These are phyloP conservation scores for Lamprotornis superbus DNA, from an alignment of 2,113 vertebrate species.

Conservation along the genomic window DNA sequence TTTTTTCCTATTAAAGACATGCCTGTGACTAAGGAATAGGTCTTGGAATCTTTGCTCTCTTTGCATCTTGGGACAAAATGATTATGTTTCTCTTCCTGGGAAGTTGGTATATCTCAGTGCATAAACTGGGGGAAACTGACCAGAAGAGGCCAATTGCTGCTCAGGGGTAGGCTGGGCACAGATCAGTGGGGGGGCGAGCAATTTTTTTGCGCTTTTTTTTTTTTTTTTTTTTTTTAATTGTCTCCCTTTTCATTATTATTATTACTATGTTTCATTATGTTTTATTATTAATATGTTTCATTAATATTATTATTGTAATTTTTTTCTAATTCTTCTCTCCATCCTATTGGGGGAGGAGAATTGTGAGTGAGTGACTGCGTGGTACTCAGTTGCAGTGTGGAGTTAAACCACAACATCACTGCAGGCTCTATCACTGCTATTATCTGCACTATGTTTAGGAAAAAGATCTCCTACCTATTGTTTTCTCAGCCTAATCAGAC, in stretches of 20 bases:
- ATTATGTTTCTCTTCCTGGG: neutral
- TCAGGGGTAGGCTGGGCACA: neutral
- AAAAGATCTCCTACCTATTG: neutral
- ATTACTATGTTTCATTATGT: neutral
- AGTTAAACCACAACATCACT: neutral
- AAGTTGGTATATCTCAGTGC: neutral
- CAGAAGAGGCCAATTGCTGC: neutral
- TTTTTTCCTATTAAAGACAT: neutral
- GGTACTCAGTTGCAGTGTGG: neutral
- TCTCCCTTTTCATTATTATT: neutral
- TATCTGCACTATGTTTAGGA: neutral
- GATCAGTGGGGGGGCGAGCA: neutral
- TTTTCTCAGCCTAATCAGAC: neutral
- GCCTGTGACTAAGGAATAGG: neutral
- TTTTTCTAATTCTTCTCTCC: neutral
- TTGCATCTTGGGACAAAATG: neutral
- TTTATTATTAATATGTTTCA: neutral
- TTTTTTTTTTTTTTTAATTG: neutral
- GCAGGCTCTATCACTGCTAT: neutral
- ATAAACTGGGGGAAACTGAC: neutral
- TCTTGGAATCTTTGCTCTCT: neutral
- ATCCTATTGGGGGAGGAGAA: neutral
- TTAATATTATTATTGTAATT: neutral
- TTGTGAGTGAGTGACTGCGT: rapidly evolving
- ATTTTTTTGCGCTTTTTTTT: neutral